Conservation (phyloP, 2,113 vertebrate genomes). For the Pungitius pungitius region DNA sequence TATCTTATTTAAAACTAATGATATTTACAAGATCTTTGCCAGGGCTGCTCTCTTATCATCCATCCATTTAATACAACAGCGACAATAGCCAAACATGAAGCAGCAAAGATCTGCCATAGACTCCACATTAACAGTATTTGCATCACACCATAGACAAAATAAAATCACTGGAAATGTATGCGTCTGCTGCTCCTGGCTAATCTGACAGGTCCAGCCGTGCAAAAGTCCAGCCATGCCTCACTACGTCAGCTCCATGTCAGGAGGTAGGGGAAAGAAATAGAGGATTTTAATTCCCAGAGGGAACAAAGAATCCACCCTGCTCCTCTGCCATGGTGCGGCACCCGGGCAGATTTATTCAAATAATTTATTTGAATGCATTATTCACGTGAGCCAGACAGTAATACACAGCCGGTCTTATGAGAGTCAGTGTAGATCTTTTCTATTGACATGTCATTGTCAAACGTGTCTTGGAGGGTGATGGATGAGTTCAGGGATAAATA, state of each 20-base stretch:
- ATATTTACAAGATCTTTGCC: background rate
- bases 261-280: background rate
- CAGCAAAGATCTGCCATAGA: background rate
- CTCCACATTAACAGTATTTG: background rate
- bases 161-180: slow-evolving; percentile 10
- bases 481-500: slow-evolving; percentile 20
- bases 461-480: slow-evolving; percentile 21
- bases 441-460: background rate
- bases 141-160: background rate
- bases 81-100: background rate
- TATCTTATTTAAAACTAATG: background rate
- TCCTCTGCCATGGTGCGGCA: background rate
- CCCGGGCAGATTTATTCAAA: slow-evolving; percentile 39
- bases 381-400: background rate
- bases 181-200: slow-evolving; percentile 12
- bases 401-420: slow-evolving; percentile 21
- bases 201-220: slow-evolving; percentile 1
- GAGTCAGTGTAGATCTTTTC: slow-evolving; percentile 3
- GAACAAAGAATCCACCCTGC: slow-evolving; percentile 9
- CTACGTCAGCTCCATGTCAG: slow-evolving; percentile 5
- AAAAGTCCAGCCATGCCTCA: background rate
- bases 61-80: background rate
- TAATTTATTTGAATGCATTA: slow-evolving; percentile 15
- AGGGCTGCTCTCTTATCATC: slow-evolving; percentile 1
- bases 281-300: background rate